Base-by-base conservation (phyloP, 2,888 invertebrate genomes). In the Baccha elongata region DNA sequence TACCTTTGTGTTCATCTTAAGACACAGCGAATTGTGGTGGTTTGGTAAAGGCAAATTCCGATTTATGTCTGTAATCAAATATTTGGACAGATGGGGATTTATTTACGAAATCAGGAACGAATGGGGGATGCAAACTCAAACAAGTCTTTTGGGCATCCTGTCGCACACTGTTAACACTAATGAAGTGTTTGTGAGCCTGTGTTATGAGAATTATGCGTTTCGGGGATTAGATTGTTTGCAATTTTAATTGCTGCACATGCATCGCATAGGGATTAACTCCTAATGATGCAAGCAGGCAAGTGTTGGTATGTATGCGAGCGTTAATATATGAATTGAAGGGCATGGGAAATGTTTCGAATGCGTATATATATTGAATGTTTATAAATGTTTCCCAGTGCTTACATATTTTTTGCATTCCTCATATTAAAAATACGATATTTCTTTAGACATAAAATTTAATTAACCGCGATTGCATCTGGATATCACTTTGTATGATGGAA, bases 61-160 rank as follows among this genome's bases (percentile, higher is more conserved):
- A 79, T 79, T 84, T 73, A 79, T 84, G 73, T 64, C 58, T 79
- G 74, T 79, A 84, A 84, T 84, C 84, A 84, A 79, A 84, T 79
- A 84, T 79, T 79, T 69, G 84, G 79, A 79, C 74, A 69, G 73
- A 74, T 84, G 84, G 73, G 83, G 68, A 83, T 76, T 76, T 68
- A 55, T 42, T 44, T 19, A 29, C 48, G 21, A 10, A 37, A 32
- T 37, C 19, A 32, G 11, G 8, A 35, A 37, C 17, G 13, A 23
- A 10, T n/a, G 4, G 32, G 32, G 64, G 35, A 48, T 10, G 40
- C n/a, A n/a, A n/a, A n/a, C n/a, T n/a, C n/a, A n/a, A 40, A 46
- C 29, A 52, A 68, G 75, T 75, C 68, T 55, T 71, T 44, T 46
- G 55, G 50, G 52, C 50, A 35, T 68, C 42, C 55, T 64, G 62